Base-by-base conservation (phyloP, 2,888 invertebrate species). In the Rhamphomyia laevipes region DNA sequence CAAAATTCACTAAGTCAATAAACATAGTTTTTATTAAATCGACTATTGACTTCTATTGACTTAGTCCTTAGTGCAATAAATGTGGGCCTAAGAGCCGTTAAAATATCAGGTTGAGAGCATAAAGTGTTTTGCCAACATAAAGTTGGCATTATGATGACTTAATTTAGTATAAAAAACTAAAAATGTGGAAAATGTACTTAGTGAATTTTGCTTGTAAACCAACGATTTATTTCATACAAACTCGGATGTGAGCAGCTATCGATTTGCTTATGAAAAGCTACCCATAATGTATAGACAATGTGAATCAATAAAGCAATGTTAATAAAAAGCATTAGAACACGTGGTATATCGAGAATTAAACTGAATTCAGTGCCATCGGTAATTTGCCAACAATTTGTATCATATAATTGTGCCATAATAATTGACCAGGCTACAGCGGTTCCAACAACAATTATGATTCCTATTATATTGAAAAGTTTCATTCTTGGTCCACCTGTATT, bases 241-340 rank as follows among this genome's bases (percentile, higher is more conserved):
- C 49, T 47, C 0, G 58, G 54, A 43, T 51, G 45, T 15, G 48
- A 41, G 21, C 52, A 41, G 21, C 52, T 50, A 33, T 50, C 47
- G 13, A 48, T 48, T 17, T 47, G 46, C 51, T 73, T 74, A 42
- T 77, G 73, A 42, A 83, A 70, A 61, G 82, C 82, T 2, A 78
- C 77, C 16, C 81, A 64, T 51, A 85, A 66, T 0, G 82, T 78
- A 51, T 82, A 70, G 17, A 82, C 65, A 12, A 84, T 80, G 58
- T 84, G 82, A 4, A 77, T 57, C 47, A 84, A 73, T 0, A 85
- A 71, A 1, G 72, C 57, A 0, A 77, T 70, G 61, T 84, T 84
- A 17, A 80, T 59, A 1, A 71, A 49, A 18, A 82, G 65, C 56
- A 80, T 75, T 6, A 68, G 59, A n/a, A 81, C 64, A 43, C 80